Evolutionary conservation across 2,113 vertebrate genomes (phyloP), one percentile per base, ranked within the genome.

Genomic region (Dasyurus viverrinus): DNA sequence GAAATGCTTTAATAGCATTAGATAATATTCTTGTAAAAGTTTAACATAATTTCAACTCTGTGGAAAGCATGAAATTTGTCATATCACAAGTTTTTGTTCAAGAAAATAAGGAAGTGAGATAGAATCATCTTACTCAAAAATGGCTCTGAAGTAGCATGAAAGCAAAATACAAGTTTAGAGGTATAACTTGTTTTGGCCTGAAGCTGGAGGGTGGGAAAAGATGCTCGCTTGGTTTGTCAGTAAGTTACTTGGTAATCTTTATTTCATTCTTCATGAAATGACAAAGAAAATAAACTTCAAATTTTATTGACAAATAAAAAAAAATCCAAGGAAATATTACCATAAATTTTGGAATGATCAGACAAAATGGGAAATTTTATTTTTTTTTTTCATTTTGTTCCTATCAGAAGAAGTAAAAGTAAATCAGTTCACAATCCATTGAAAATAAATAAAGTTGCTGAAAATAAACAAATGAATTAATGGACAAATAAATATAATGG

Each of bases 221-320:
- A 90, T 90, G 52, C 42, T 27, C 84, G 89, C 90, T 60, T 92
- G 54, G 92, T 54, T 54, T 54, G 92, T 90, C 42, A 93, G 54
- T 48, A 90, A 57, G 25, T 55, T 92, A 90, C 76, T 93, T 55
- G 53, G 14, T 89, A 50, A 24, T 2, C 14, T 76, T 76, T 76
- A 90, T 54, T 48, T 90, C 92, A 68, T 92, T 94, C 46, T 96
- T 27, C 91, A 84, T 93, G 50, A 46, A 95, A 22, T 89, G 42
- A 95, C 54, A 90, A 95, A 93, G 46, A 60, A 94, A 95, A 93
- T 52, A 92, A 95, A 60, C 60, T 6, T 54, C 36, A 53, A 47
- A 26, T n/a, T 68, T 93, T 3, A 36, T 12, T 68, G 30, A 68
- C 57, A 68, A 36, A n/a, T n/a, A 60, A 16, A 93, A 54, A 26